A percentile compares a stretch with the other conserved stretches of the same genome.
Evolutionary conservation across 1,140 invertebrate genomes (phyloP).

Genomic region (Caenorhabditis inopinata): DNA sequence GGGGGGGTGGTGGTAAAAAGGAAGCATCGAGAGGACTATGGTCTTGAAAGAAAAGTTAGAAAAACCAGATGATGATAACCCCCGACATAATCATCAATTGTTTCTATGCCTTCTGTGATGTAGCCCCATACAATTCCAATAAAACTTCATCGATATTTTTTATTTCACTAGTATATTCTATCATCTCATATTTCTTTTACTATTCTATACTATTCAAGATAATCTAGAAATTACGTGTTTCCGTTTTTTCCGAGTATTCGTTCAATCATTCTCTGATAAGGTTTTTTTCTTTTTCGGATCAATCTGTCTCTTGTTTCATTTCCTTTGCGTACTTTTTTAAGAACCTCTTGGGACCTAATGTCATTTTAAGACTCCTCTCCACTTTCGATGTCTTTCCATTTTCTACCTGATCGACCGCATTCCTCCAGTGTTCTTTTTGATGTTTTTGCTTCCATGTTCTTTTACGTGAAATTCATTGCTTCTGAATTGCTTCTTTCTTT

Average conservation of each 20-base stretch:
- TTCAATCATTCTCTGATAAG: not conserved
- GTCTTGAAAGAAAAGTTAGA: constrained; percentile 8
- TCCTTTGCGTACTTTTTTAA: constrained; percentile 10
- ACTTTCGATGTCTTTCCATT: constrained; percentile 3
- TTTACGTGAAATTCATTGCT: not conserved
- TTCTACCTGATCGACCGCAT: not conserved
- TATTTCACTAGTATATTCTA: not conserved
- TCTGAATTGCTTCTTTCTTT: not conserved
- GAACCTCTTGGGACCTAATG: not conserved
- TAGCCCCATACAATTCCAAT: not conserved
- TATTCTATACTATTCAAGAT: not conserved
- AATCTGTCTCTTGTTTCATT: not conserved
- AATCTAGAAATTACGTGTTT: not conserved
- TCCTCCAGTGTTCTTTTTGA: not conserved
- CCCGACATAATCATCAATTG: constrained; percentile 18
- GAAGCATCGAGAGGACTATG: not conserved
- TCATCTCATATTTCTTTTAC: not conserved
- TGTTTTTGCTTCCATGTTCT: not conserved
- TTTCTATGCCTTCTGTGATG: not conserved
- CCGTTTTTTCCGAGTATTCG: not conserved
- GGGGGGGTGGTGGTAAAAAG: not conserved
- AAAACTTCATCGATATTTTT: not conserved
- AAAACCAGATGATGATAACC: constrained; percentile 14
- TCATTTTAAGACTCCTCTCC: constrained; percentile 30
- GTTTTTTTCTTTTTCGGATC: not conserved